Evolutionary conservation across 2,797 vertebrate species (phyloP).

Genomic region (Myripristis jacobus): DNA sequence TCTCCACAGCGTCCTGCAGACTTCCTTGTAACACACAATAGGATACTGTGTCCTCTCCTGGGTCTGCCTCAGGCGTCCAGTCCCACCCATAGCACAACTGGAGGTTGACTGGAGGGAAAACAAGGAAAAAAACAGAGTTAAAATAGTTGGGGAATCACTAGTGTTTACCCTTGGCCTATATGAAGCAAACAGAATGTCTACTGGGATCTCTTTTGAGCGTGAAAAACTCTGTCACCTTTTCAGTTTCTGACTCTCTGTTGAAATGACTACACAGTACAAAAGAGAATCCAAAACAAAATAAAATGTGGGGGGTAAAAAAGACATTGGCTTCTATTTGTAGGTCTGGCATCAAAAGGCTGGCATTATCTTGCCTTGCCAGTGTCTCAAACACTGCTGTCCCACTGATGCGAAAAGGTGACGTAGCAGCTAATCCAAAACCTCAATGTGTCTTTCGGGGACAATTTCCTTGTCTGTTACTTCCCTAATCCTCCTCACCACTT

Average conservation of each 20-base stretch:
- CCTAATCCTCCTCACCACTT: slow-evolving; percentile 62
- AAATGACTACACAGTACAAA: slow-evolving; percentile 6
- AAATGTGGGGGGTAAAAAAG: slow-evolving; percentile 21
- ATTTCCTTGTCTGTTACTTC: slow-evolving; percentile 56
- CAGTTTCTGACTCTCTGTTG: background rate
- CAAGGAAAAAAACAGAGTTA: slow-evolving; percentile 28
- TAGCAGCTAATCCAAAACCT: slow-evolving; percentile 65
- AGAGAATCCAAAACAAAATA: background rate
- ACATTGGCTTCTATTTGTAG: slow-evolving; percentile 40
- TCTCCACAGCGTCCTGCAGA: slow-evolving; percentile 36
- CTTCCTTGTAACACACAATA: slow-evolving; percentile 51
- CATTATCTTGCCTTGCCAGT: slow-evolving; percentile 39
- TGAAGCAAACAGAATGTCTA: slow-evolving; percentile 13
- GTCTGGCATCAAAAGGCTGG: slow-evolving; percentile 40
- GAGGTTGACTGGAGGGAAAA: slow-evolving; percentile 18
- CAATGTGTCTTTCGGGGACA: slow-evolving; percentile 55
- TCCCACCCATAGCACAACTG: slow-evolving; percentile 24
- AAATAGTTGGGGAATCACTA: slow-evolving; percentile 45
- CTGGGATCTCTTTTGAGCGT: slow-evolving; percentile 22
- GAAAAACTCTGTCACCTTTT: background rate
- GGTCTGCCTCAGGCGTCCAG: slow-evolving; percentile 45
- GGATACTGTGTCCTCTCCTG: slow-evolving; percentile 61
- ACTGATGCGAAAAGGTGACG: slow-evolving; percentile 54
- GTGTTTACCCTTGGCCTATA: slow-evolving; percentile 4
- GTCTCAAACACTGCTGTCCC: slow-evolving; percentile 34